Conservation (phyloP, 35 echinoderm and acorn worm genomes). For the Ptychodera flava region DNA sequence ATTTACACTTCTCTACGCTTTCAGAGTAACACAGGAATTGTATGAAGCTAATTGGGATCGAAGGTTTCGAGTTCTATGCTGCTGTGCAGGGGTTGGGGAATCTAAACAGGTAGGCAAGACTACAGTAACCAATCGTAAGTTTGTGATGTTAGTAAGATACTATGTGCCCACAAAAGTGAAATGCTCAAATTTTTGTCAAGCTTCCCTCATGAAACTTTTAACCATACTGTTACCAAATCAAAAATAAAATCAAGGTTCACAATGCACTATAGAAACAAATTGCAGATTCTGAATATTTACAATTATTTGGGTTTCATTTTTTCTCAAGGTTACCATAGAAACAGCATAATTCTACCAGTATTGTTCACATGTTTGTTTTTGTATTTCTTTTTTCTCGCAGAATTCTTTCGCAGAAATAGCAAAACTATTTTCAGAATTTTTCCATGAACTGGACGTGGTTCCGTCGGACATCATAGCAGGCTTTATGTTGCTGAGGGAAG, state of each 20-base stretch:
- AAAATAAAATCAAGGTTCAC: background rate
- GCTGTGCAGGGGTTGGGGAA: constrained; percentile 60
- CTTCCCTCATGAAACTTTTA: too few species aligned
- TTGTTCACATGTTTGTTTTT: too few species aligned
- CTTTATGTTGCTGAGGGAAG: constrained; percentile 84
- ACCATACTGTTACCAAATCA: too few species aligned
- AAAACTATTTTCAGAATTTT: constrained; percentile 82
- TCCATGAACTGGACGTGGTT: constrained; percentile 90
- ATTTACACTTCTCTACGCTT: too few species aligned
- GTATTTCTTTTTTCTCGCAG: constrained; percentile 29
- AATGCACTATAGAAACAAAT: background rate
- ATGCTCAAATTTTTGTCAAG: background rate
- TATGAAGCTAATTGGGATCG: constrained; percentile 94
- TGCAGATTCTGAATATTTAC: background rate
- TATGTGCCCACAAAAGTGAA: background rate
- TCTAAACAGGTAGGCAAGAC: constrained; percentile 78
- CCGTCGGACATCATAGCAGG: constrained; percentile 88
- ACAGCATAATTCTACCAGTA: too few species aligned
- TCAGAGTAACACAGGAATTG: constrained; percentile 61
- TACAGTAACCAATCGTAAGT: too few species aligned
- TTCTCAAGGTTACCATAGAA: background rate
- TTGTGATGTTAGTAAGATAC: background rate
- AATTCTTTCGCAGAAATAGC: constrained; percentile 95
- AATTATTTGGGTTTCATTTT: background rate
- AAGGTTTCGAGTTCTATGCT: constrained; percentile 58